Evolutionary conservation across 2,888 invertebrate species (phyloP).

Genomic region (Drosophila meridionalis): DNA sequence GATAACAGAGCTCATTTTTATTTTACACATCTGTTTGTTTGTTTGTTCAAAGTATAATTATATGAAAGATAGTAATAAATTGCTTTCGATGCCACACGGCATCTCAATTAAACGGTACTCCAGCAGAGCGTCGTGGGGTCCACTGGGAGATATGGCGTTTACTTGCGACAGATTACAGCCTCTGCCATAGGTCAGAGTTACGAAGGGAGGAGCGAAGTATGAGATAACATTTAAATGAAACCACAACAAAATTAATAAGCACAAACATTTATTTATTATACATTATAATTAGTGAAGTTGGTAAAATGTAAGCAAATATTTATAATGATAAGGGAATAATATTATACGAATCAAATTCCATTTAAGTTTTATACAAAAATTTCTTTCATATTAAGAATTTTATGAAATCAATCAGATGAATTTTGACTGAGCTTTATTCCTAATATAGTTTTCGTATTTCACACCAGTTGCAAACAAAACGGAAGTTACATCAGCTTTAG

Average conservation of each 20-base stretch:
- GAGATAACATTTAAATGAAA: constrained; percentile 3
- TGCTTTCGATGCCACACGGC: constrained; percentile 25
- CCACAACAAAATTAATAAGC: background rate
- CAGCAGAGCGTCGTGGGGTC: constrained; percentile 11
- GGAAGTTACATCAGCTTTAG: constrained; percentile 21
- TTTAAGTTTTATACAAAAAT: background rate
- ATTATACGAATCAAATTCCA: background rate
- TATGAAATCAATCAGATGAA: background rate
- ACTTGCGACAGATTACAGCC: constrained; percentile 42
- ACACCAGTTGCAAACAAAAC: background rate
- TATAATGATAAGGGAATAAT: background rate
- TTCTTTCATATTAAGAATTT: background rate
- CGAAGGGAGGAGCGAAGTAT: constrained; percentile 9
- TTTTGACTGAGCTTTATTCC: background rate
- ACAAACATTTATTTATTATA: background rate
- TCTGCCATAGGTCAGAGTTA: constrained; percentile 44
- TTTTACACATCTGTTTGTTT: constrained; percentile 26
- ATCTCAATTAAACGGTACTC: constrained; percentile 31
- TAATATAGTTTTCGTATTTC: background rate
- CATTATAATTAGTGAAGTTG: background rate
- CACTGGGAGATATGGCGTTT: constrained; percentile 27
- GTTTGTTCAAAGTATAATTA: constrained; percentile 36
- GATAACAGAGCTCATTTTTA: constrained; percentile 35
- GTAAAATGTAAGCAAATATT: background rate
- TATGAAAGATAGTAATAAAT: constrained; percentile 26